Evolutionary conservation across 64 coral and sea anemone species (phyloP), one percentile per base, ranked within the genome.

Genomic region (Montipora cactus): DNA sequence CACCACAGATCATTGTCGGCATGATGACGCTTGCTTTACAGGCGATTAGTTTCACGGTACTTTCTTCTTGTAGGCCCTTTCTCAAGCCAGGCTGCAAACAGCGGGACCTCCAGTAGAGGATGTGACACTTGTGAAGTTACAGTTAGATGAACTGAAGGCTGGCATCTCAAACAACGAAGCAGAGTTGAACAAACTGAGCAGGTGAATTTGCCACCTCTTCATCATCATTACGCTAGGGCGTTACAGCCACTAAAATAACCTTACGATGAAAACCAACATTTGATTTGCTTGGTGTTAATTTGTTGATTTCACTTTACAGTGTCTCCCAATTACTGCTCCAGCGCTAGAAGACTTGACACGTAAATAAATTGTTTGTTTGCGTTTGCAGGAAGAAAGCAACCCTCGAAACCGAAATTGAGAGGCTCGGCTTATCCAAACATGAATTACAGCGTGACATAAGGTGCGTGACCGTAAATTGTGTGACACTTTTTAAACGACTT

Each of bases 351-450:
- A 37, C 37, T 37, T 37, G 37, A 37, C 37, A 37, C 37, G 2
- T 37, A 37, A 37, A 37, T 19, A 14, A 52, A 74, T 1, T 21
- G 8, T 69, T 8, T 58, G 14, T 59, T 76, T 25, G 8, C 19
- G 22, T 90, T 79, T 79, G 25, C 75, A 93, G 91, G 70, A 25
- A n/a, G 44, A 93, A 93, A 44, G 49, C 22, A 11, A 80, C 69
- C 21, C 75, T 93, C 49, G 49, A 93, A 55, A 47, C 59, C 46
- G 91, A 88, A 44, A 44, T 93, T 47, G 83, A 87, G 14, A 76
- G 79, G 15, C 75, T 93, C 18, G 87, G 44, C 77, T 48, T 5
- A 18, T 47, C 61, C 13, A 76, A 79, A 8, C 51, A 79, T 45
- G 74, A 74, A 44, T 37, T 93, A 13, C 81, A 88, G 46, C 22